Evolutionary conservation across 2,113 vertebrate species (phyloP).

Genomic region (Astur gentilis): DNA sequence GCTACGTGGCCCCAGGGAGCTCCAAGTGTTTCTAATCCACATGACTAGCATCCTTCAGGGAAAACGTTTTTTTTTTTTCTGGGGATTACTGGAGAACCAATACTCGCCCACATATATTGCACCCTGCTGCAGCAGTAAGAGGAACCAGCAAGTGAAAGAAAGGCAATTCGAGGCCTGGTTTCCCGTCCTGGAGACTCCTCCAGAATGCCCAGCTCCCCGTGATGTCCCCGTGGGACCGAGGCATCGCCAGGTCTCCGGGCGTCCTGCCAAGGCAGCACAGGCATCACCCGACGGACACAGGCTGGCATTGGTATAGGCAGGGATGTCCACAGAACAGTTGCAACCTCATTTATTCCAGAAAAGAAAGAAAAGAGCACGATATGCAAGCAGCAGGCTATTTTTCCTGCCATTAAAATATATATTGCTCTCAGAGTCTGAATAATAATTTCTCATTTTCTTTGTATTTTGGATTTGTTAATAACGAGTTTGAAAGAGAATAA

Average conservation of each 20-base stretch:
- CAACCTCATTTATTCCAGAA: background rate
- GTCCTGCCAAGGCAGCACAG: background rate
- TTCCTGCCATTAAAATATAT: background rate
- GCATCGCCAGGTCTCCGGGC: background rate
- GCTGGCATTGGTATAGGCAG: background rate
- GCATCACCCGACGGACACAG: background rate
- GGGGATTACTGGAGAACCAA: background rate
- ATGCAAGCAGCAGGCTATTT: background rate
- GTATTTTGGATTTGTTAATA: slow-evolving; percentile 47
- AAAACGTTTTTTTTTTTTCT: background rate
- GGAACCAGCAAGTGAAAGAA: background rate
- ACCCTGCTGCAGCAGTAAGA: background rate
- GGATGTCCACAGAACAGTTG: background rate
- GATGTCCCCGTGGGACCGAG: fast-evolving
- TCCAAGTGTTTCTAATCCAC: background rate
- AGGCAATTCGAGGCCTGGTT: background rate
- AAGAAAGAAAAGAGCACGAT: background rate
- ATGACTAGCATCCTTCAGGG: background rate
- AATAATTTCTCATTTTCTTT: slow-evolving; percentile 32
- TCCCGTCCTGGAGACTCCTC: background rate
- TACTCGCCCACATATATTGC: background rate
- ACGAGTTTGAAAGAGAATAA: slow-evolving; percentile 55
- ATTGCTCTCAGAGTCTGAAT: background rate
- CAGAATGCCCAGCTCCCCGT: fast-evolving
- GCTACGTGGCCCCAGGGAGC: background rate